Percentiles rank a stretch among this genome's conserved stretches.
Evolutionary conservation across 2,888 invertebrate genomes (phyloP).

Genomic region (Rotaria socialis): DNA sequence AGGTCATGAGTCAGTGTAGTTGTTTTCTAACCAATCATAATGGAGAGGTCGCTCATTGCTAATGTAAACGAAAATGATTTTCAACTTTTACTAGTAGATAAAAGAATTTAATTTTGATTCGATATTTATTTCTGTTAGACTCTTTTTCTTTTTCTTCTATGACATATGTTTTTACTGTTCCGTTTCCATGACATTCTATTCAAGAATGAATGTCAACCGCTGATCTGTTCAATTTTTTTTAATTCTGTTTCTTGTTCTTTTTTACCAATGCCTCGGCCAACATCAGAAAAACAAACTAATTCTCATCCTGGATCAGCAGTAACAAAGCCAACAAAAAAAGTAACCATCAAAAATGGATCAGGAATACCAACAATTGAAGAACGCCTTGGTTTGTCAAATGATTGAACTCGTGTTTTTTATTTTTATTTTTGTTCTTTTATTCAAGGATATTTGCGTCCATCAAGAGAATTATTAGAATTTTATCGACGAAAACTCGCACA

Average conservation of each 20-base stretch:
- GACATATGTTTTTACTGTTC: neutral
- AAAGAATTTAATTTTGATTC: neutral
- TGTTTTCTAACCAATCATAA: neutral
- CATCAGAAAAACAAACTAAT: neutral
- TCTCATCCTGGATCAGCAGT: neutral
- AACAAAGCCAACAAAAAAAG: slow-evolving; percentile 12
- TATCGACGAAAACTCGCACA: slow-evolving; percentile 59
- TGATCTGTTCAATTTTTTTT: neutral
- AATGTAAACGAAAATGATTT: neutral
- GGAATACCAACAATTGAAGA: slow-evolving; percentile 5
- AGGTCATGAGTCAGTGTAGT: neutral
- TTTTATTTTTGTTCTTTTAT: slow-evolving; percentile 39
- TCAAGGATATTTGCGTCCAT: slow-evolving; percentile 57
- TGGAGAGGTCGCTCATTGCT: neutral
- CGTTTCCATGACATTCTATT: neutral
- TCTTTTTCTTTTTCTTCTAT: neutral
- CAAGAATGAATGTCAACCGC: neutral
- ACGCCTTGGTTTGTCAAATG: neutral
- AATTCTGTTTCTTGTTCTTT: neutral
- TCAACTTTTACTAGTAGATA: neutral
- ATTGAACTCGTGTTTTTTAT: neutral
- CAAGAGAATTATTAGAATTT: slow-evolving; percentile 58
- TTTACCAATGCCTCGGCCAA: slow-evolving; percentile 3
- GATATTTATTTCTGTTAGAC: neutral
- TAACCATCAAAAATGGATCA: slow-evolving; percentile 1